phyloP scores from a whole-genome alignment of 1,140 invertebrate genomes.

The Drosophila kanapiae region DNA sequence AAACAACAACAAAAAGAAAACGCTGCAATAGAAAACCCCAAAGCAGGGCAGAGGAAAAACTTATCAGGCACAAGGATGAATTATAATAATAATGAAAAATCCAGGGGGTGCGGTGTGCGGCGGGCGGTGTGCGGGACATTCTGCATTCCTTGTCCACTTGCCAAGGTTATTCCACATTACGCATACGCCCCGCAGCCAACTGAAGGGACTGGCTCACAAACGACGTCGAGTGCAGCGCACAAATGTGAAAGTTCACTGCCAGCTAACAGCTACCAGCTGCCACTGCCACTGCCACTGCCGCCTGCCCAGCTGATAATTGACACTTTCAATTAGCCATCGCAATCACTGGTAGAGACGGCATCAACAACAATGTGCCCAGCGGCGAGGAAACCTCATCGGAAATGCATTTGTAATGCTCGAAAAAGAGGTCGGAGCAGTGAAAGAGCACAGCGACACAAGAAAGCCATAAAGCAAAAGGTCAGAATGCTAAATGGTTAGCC shows the following conservation, averaged over 20 bases:
- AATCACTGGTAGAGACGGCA: slow-evolving; percentile 34
- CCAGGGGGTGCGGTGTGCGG: slow-evolving; percentile 5
- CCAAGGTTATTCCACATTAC: slow-evolving; percentile 71
- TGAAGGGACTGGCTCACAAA: slow-evolving; percentile 12
- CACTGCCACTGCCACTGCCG: slow-evolving; percentile 8
- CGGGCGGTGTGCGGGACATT: neutral
- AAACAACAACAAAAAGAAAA: slow-evolving; percentile 14
- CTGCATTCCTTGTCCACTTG: slow-evolving; percentile 47
- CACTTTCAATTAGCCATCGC: slow-evolving; percentile 66
- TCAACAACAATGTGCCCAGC: slow-evolving; percentile 40
- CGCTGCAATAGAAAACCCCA: slow-evolving; percentile 28
- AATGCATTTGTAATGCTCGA: slow-evolving; percentile 37
- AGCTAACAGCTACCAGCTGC: slow-evolving; percentile 15
- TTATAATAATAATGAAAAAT: slow-evolving; percentile 67
- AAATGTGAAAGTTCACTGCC: slow-evolving; percentile 75
- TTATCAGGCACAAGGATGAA: slow-evolving; percentile 71
- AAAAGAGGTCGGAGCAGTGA: slow-evolving; percentile 16
- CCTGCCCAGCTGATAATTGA: slow-evolving; percentile 52
- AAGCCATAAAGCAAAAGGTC: slow-evolving; percentile 54
- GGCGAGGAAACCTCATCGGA: slow-evolving; percentile 15
- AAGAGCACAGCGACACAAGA: slow-evolving; percentile 19
- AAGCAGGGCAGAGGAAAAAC: slow-evolving; percentile 32
- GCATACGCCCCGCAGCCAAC: slow-evolving; percentile 60
- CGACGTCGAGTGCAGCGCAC: slow-evolving; percentile 8
- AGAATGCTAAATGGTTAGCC: slow-evolving; percentile 34